A percentile compares a stretch with the other conserved stretches of the same genome.
Evolutionary conservation across 1,140 invertebrate species (phyloP).

Genomic region (Tetramorium simillimum): DNA sequence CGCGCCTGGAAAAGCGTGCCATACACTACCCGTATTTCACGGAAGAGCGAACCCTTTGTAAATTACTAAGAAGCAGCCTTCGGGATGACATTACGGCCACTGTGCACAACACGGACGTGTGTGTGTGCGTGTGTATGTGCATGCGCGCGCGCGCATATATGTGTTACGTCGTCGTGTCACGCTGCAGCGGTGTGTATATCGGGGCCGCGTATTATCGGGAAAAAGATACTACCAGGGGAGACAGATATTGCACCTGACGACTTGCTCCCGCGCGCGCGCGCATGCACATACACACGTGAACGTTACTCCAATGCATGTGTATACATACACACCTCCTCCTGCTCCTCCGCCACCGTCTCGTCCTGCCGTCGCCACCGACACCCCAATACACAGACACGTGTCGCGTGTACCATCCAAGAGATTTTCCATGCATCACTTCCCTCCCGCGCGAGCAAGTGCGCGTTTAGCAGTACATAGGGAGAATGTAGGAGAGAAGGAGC

Average conservation of each 20-base stretch:
- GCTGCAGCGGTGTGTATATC: conserved; percentile 2
- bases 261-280: conserved; percentile 25
- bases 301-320: not conserved
- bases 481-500: not conserved
- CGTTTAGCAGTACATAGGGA: not conserved
- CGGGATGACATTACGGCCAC: conserved; percentile 80
- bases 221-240: conserved; percentile 37
- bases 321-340: conserved; percentile 22
- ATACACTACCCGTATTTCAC: conserved; percentile 77
- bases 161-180: not conserved
- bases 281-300: not conserved
- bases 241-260: conserved; percentile 68
- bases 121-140: not conserved
- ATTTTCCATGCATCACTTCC: conserved; percentile 73
- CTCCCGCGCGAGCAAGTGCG: conserved; percentile 61
- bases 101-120: conserved; percentile 20
- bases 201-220: conserved; percentile 16
- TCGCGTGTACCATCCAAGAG: conserved; percentile 61
- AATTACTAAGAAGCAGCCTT: conserved; percentile 80
- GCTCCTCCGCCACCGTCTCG: not conserved
- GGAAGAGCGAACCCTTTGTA: conserved; percentile 82
- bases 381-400: conserved; percentile 68
- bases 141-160: not conserved
- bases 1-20: conserved; percentile 80
- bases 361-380: not conserved